Evolutionary conservation across 1,140 invertebrate species (phyloP), one percentile per base, ranked within the genome.

Genomic region (Bombus haemorrhoidalis): DNA sequence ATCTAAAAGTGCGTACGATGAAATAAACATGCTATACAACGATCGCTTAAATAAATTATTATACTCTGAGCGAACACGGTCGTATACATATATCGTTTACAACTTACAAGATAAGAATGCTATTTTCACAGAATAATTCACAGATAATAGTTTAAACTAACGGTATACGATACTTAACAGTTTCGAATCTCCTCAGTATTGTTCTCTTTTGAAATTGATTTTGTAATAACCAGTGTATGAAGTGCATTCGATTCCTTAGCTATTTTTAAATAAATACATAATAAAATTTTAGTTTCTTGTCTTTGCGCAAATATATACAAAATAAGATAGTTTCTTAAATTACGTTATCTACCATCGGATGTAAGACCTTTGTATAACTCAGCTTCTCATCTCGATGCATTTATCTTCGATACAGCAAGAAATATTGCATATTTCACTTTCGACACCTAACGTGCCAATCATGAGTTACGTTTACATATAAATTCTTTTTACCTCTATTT

Each of bases 21-120:
- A 59, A 85, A 80, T 72, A 53, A 72, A 47, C 15, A 84, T 47
- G 18, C 41, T 72, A 71, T 73, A 64, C 77, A 85, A 85, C 83
- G 77, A 85, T 85, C 53, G 13, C 72, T 69, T 69, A 6, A 69
- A 78, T 59, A 69, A 83, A 83, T 74, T 41, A 37, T 66, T 74
- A 34, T 77, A 68, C 43, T 41, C 12, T 53, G 3, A 53, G 73
- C 25, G 47, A 69, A 57, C n/a, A 69, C 32, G 32, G 72, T 62
- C 62, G n/a, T 83, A 18, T 53, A 53, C 47, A 83, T 69, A 39
- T 77, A 77, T 39, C 18, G 34, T 68, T n/a, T 57, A 69, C 37
- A 83, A 68, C 68, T 76, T 76, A 68, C 62, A 39, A 76, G 39
- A 39, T 62, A 43, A 34, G 12, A 81, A 41, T 71, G 62, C 32